These are phyloP conservation scores for Ectropis crepuscularia DNA, from an alignment of 2,888 invertebrate species.

Conservation along the genomic window DNA sequence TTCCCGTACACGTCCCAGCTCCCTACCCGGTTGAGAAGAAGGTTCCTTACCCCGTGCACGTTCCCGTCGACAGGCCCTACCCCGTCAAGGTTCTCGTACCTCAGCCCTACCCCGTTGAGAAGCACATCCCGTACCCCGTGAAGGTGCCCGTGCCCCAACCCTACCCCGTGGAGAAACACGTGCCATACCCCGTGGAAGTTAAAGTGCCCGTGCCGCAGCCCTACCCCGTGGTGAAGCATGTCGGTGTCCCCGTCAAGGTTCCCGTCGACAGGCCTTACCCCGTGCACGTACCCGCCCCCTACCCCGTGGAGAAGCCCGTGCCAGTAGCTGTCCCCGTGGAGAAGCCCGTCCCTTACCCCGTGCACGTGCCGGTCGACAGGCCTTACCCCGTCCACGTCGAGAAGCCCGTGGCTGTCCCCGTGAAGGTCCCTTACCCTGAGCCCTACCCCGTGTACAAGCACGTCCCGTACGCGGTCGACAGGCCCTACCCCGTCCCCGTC, in stretches of 20 bases:
- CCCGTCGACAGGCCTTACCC: slow-evolving; percentile 89
- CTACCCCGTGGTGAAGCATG: slow-evolving; percentile 88
- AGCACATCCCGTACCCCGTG: slow-evolving; percentile 89
- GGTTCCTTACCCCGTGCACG: slow-evolving; percentile 88
- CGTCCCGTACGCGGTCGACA: slow-evolving; percentile 86
- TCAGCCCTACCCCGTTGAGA: slow-evolving; percentile 92
- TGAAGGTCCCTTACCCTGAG: slow-evolving; percentile 84
- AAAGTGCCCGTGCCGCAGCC: slow-evolving; percentile 91
- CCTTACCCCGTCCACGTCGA: slow-evolving; percentile 84
- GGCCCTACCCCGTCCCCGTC: slow-evolving; percentile 87
- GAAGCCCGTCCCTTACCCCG: slow-evolving; percentile 86
- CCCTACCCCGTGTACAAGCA: slow-evolving; percentile 88
- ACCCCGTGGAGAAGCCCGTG: slow-evolving; percentile 86
- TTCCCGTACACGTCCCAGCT: slow-evolving; percentile 90
- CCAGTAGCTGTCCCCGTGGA: slow-evolving; percentile 86
- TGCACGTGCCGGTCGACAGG: slow-evolving; percentile 86
- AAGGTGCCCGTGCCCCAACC: slow-evolving; percentile 90
- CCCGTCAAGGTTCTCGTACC: slow-evolving; percentile 92
- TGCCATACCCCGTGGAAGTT: slow-evolving; percentile 89
- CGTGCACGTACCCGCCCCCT: slow-evolving; percentile 87
- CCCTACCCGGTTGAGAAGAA: slow-evolving; percentile 92
- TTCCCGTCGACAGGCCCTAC: slow-evolving; percentile 90
- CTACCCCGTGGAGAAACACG: slow-evolving; percentile 91
- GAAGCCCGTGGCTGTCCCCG: slow-evolving; percentile 80
- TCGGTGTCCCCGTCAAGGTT: slow-evolving; percentile 88